Percentiles rank a stretch among this genome's conserved stretches.
phyloP scores from a whole-genome alignment of 2,113 vertebrate species.

The Podarcis raffonei region DNA sequence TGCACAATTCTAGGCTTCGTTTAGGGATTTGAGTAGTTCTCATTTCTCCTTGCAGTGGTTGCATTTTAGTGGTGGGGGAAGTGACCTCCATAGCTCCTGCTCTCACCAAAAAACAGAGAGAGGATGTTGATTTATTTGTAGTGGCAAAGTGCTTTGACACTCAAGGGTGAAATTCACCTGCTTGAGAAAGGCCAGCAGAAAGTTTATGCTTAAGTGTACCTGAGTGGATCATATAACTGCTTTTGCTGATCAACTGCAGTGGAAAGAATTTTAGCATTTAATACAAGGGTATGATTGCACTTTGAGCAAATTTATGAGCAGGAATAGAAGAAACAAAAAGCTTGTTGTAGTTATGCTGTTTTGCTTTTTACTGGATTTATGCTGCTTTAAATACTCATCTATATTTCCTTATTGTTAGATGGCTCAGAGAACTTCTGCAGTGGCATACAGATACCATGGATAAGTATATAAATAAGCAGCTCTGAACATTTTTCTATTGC shows the following conservation, averaged over 20 bases:
- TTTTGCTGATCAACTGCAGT: neutral
- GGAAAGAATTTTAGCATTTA: neutral
- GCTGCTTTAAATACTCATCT: neutral
- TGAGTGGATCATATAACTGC: conserved; percentile 20
- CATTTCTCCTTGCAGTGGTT: conserved; percentile 4
- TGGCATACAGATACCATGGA: neutral
- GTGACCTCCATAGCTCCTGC: neutral
- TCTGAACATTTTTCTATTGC: too few relatives aligned
- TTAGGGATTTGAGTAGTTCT: conserved; percentile 16
- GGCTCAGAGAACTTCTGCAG: neutral
- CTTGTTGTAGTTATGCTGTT: neutral
- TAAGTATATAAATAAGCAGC: neutral
- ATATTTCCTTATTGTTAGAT: too few relatives aligned
- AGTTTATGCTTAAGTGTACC: conserved; percentile 19
- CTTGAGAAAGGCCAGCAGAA: conserved; percentile 27
- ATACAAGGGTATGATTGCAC: neutral
- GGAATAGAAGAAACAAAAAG: neutral
- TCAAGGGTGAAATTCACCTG: conserved; percentile 25
- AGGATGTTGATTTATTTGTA: conserved; percentile 27
- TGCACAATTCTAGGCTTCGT: conserved; percentile 19
- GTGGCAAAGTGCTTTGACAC: conserved; percentile 15
- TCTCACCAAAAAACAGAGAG: neutral
- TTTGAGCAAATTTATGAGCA: neutral
- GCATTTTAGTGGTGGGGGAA: conserved; percentile 4
- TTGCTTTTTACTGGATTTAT: neutral